Evolutionary conservation across 2,888 invertebrate species (phyloP), one percentile per base, ranked within the genome.

Genomic region (Blastobasis lacticolella): DNA sequence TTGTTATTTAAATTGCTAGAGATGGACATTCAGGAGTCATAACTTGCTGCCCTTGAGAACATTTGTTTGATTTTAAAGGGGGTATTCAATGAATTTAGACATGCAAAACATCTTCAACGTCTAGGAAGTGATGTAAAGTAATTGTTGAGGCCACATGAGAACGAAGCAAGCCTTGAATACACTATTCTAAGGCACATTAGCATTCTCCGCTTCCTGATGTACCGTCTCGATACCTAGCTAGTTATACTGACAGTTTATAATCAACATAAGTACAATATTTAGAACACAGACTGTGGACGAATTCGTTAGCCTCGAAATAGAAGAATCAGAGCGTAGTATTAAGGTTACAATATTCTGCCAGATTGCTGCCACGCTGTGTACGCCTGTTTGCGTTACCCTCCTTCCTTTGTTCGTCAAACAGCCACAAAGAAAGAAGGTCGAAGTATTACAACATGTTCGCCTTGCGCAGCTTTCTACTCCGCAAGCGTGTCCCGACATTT

Each of bases 401-500:
- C 77, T 80, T 83, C 79, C 79, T 83, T 85, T 82, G 80, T 81
- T 79, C 67, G 69, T 69, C 73, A 71, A 67, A 70, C 70, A 69
- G 67, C 67, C 64, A 66, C 67, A 70, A 73, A 78, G 76, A 85
- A 86, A 87, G 85, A 87, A 87, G 87, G 88, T 81, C 87, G 81
- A 63, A 64, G 67, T 73, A 69, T 88, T 88, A 79, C 88, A 81
- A 86, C 84, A 86, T 71, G 81, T 65, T 84, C 72, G 85, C 85
- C 85, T 85, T 85, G 85, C 78, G 62, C 80, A 81, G 86, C 87
- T 88, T 88, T 88, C 88, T 88, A 88, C 81, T 83, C 74, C 66
- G 75, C 73, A 66, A 81, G 78, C 85, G 78, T 82, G 87, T 84
- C 79, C 79, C 82, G 83, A 81, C 84, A 83, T 85, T 84, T 83